Evolutionary conservation across 2,888 invertebrate species (phyloP), one percentile per base, ranked within the genome.

Genomic region (Eulithis testata): DNA sequence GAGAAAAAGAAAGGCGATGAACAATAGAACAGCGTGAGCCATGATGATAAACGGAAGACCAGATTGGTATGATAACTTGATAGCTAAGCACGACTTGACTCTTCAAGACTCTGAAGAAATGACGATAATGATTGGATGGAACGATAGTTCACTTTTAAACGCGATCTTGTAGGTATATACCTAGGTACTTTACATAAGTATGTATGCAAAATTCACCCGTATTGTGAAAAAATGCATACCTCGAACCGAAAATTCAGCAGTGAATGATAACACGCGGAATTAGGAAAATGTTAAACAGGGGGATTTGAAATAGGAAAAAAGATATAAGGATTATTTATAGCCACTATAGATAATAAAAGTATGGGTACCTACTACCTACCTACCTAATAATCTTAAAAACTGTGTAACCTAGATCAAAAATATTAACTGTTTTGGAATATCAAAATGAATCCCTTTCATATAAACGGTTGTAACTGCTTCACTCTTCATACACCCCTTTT

Each of bases 61-160:
- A 12, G 47, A 4, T 14, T 14, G 37, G 9, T 2, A 7, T 36
- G 7, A 50, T 37, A 14, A 11, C 6, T 44, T 36, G 2, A 50
- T 37, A 14, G 12, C 11, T 44, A 14, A 9, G 40, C 40, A 61
- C n/a, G n/a, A n/a, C 40, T 50, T 44, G 50, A 59, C 51, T 65
- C 47, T 63, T 60, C 36, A 53, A 60, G 50, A 44, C 37, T 40
- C 37, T 11, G n/a, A 14, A 45, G 56, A 14, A 27, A 50, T 45
- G 44, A 60, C 63, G 58, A 21, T 12, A 37, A 49, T 45, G 14
- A 27, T 56, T 67, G 21, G 37, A 52, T 67, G 21, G 31, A 45
- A 57, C 36, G 11, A 45, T 36, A 14, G n/a, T 57, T 57, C 44
- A 56, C 52, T 63, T 67, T 54, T 67, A 67, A 59, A 58, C 45